Base-by-base conservation (phyloP, 2,797 vertebrate species). In the Scolopax rusticola region DNA sequence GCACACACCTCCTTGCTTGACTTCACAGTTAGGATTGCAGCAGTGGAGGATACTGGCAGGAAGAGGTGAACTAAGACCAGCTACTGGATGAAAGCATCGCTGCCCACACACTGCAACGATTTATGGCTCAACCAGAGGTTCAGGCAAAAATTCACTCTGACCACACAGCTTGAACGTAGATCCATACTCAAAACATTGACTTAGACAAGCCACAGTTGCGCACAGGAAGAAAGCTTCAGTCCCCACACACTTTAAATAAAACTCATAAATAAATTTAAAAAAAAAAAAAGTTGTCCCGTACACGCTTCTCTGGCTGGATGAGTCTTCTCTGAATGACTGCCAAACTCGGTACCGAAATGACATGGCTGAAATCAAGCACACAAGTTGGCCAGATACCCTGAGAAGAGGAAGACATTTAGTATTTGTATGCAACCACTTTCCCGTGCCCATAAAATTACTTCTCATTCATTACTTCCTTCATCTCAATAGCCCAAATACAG, bases 121-220 rank as follows among this genome's bases (percentile, higher is more conserved):
- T 75, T 79, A 91, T 9, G 12, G 50, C 19, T 82, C 83, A 81
- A 54, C 60, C 41, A 75, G 1, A 84, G n/a, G 38, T 69, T 91
- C 71, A 73, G 24, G 65, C 41, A 54, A 93, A 93, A 95, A 86
- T 64, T 85, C 61, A 65, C 65, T 64, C 73, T 65, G 53, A 91
- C 61, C 82, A 86, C 57, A 65, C 12, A 15, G 41, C 45, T 43
- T 69, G 54, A 67, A 68, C 0, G 0, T 6, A 84, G 48, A 78
- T 43, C 61, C 15, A 4, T 40, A 84, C 61, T 63, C 69, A 87
- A 36, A 92, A 88, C 54, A 59, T 1, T 73, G 73, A 86, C 79
- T 84, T 25, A 90, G 36, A 86, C 27, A 59, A 75, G 69, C 50
- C 9, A 0, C 57, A 80, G 79, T 1, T 64, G 60, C 8, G 1